phyloP scores from a whole-genome alignment of 2,888 invertebrate genomes.

The Atrina japonica region DNA sequence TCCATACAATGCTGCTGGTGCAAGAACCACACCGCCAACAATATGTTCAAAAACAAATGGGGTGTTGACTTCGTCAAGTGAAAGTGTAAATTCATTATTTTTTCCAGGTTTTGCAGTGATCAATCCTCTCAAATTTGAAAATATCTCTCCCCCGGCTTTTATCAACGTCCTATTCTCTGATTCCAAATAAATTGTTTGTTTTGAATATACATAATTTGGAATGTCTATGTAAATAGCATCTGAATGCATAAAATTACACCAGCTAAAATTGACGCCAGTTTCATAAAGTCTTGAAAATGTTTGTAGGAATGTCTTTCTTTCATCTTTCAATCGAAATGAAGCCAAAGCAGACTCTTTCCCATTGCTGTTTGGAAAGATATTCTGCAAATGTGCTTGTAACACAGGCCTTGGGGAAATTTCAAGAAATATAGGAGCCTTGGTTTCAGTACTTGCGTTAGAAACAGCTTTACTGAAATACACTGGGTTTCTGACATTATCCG shows the following conservation, averaged over 20 bases:
- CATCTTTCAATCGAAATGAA: conserved; percentile 47
- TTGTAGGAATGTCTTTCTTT: conserved; percentile 36
- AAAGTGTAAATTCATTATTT: conserved; percentile 25
- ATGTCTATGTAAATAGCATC: conserved; percentile 34
- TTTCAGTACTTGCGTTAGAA: conserved; percentile 28
- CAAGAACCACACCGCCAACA: conserved; percentile 50
- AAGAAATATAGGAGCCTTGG: conserved; percentile 54
- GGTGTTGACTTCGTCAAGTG: conserved; percentile 38
- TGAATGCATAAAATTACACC: conserved; percentile 42
- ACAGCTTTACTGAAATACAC: conserved; percentile 61
- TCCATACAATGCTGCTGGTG: conserved; percentile 59
- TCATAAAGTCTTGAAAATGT: conserved; percentile 45
- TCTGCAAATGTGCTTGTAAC: conserved; percentile 50
- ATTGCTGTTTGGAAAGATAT: conserved; percentile 43
- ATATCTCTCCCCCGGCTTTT: background rate
- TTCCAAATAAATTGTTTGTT: conserved; percentile 40
- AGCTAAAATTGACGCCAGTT: conserved; percentile 41
- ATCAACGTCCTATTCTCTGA: conserved; percentile 36
- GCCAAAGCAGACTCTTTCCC: conserved; percentile 34
- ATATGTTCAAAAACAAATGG: conserved; percentile 58
- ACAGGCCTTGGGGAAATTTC: conserved; percentile 71
- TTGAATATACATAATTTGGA: conserved; percentile 60
- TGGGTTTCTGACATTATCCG: conserved; percentile 61
- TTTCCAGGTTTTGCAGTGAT: background rate
- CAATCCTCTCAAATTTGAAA: background rate